Conservation (phyloP, 2,797 vertebrate species). For the Tolypeutes matacus region DNA sequence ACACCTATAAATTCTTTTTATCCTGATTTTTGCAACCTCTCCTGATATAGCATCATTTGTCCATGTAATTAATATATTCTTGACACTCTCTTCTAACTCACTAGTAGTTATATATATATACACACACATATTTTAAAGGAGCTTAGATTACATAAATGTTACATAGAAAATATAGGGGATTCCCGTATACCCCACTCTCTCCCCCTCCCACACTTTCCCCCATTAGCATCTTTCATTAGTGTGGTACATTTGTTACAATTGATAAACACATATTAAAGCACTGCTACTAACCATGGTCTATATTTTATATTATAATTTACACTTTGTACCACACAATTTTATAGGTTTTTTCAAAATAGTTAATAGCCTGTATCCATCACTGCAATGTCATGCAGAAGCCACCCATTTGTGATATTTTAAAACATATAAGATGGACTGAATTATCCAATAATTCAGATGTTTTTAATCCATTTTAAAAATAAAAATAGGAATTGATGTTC, state of each 20-base stretch:
- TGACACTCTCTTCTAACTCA: constrained; percentile 28
- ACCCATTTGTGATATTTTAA: not conserved
- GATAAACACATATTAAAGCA: no score
- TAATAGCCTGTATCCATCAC: not conserved
- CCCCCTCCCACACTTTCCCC: no score
- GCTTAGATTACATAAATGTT: no score
- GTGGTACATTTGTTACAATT: no score
- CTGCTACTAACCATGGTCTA: no score
- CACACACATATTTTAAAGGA: no score
- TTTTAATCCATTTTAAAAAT: constrained; percentile 25
- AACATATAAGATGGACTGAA: not conserved
- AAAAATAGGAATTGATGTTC: not conserved
- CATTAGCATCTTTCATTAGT: no score
- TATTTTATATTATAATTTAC: no score
- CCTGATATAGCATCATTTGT: not conserved
- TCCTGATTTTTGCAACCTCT: not conserved
- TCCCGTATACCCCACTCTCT: no score
- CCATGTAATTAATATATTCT: not conserved
- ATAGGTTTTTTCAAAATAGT: not conserved
- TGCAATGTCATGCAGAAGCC: not conserved
- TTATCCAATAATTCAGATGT: not conserved
- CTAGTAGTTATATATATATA: not conserved
- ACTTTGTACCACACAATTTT: not conserved
- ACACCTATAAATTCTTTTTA: not conserved
- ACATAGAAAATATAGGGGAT: no score